phyloP scores from a whole-genome alignment of 2,797 vertebrate species.

The Onychomys torridus region DNA sequence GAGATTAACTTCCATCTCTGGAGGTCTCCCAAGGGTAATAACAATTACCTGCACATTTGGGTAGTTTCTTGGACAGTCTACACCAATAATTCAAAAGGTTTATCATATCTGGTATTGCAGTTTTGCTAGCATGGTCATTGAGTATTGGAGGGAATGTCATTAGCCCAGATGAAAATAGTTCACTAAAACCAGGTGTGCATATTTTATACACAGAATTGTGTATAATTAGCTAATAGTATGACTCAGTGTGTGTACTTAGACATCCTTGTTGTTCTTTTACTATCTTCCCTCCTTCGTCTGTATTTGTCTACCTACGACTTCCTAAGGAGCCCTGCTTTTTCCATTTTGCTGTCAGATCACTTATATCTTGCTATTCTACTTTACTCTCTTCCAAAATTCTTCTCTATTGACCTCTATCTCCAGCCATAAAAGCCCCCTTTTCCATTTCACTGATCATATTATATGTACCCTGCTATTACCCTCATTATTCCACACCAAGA shows the following conservation, averaged over 20 bases:
- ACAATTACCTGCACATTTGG: neutral
- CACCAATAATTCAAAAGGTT: neutral
- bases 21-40: neutral
- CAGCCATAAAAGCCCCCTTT: too few relatives aligned
- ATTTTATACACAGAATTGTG: neutral
- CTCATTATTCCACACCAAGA: neutral
- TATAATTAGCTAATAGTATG: neutral
- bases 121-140: neutral
- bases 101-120: neutral
- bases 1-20: neutral
- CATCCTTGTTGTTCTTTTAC: neutral
- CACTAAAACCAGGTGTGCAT: neutral
- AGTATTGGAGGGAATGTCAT: too few relatives aligned
- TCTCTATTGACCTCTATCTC: neutral
- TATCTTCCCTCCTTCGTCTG: neutral
- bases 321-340: neutral
- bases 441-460: neutral
- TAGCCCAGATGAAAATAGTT: neutral
- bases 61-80: neutral
- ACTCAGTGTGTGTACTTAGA: neutral
- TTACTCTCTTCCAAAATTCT: neutral
- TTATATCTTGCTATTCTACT: neutral
- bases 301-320: neutral
- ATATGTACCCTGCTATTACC: neutral
- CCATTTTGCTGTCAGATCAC: neutral